A percentile compares a stretch with the other conserved stretches of the same genome.
These are phyloP conservation scores for Prochilodus magdalenae DNA, from an alignment of 2,113 vertebrate species.

Conservation along the genomic window DNA sequence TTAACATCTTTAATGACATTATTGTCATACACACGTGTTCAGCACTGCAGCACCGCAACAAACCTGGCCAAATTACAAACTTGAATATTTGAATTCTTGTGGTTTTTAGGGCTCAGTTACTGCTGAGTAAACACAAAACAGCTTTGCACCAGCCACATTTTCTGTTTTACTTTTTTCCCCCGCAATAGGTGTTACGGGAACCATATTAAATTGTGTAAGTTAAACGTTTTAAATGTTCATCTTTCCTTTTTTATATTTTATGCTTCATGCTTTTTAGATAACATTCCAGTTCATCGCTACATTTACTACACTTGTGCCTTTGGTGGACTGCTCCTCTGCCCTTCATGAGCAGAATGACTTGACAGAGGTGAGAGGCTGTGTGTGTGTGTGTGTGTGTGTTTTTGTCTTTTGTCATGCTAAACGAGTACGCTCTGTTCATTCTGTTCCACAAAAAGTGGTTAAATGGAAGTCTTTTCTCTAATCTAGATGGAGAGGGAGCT, in stretches of 20 bases:
- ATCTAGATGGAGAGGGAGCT: constrained; percentile 92
- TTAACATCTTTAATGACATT: constrained; percentile 5
- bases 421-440: neutral
- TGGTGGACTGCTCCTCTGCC: constrained; percentile 96
- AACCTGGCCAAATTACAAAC: too few relatives aligned
- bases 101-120: too few relatives aligned
- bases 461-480: neutral
- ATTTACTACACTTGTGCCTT: constrained; percentile 99
- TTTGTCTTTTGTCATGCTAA: neutral
- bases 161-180: too few relatives aligned
- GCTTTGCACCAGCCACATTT: too few relatives aligned
- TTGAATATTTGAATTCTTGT: too few relatives aligned
- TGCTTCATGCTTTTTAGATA: constrained; percentile 77
- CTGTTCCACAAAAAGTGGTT: neutral
- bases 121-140: too few relatives aligned
- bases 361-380: constrained; percentile 84
- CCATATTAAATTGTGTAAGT: too few relatives aligned
- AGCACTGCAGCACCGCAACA: too few relatives aligned
- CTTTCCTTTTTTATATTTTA: too few relatives aligned
- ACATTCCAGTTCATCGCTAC: constrained; percentile 99
- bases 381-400: too few relatives aligned
- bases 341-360: constrained; percentile 92
- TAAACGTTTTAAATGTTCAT: too few relatives aligned
- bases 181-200: too few relatives aligned
- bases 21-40: neutral